phyloP scores from a whole-genome alignment of 2,797 vertebrate species.

The Orestias chungarensis region DNA sequence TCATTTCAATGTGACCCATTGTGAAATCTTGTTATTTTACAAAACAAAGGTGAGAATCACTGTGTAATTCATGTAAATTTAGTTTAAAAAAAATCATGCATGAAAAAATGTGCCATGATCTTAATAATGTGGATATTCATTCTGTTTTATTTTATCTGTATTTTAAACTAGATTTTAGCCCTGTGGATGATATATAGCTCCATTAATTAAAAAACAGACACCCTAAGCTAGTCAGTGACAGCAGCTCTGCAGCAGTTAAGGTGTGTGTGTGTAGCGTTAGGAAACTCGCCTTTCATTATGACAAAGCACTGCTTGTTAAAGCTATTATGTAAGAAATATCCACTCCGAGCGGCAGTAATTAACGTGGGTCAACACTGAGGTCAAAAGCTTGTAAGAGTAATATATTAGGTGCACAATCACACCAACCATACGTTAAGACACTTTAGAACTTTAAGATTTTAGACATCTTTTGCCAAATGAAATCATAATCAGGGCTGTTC shows the following conservation, averaged over 20 bases:
- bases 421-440: neutral
- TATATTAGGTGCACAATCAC: neutral
- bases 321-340: slow-evolving; percentile 2
- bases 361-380: neutral
- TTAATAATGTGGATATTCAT: neutral
- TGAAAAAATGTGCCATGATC: neutral
- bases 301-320: slow-evolving; percentile 1
- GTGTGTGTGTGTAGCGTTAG: neutral
- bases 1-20: slow-evolving; percentile 13
- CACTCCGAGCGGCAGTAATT: neutral
- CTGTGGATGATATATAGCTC: neutral
- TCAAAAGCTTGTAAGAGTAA: neutral
- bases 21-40: slow-evolving; percentile 3
- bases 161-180: neutral
- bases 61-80: slow-evolving; percentile 3
- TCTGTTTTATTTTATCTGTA: neutral
- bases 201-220: slow-evolving; percentile 1
- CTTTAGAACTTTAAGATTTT: neutral
- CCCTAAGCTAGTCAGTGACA: neutral
- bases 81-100: neutral
- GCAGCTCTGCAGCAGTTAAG: neutral
- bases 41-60: slow-evolving; percentile 7
- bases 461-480: neutral
- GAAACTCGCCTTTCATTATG: neutral
- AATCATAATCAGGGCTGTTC: no score